A percentile compares a stretch with the other conserved stretches of the same genome.
These are phyloP conservation scores for Elanoides forficatus DNA, from an alignment of 2,113 vertebrate species.

Conservation along the genomic window DNA sequence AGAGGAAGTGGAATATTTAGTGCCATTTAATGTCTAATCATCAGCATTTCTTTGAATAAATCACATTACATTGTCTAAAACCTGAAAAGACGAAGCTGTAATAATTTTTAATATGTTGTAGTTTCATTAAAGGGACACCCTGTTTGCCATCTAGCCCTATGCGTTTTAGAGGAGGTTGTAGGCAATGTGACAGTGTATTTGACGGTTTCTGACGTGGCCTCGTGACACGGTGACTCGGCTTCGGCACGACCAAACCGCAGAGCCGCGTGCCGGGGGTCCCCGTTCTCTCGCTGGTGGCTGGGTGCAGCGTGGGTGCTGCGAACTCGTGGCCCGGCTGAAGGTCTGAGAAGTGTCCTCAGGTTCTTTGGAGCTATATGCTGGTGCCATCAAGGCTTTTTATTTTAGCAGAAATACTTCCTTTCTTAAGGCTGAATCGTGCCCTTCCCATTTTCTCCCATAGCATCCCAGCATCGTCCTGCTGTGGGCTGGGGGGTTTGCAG, in stretches of 20 bases:
- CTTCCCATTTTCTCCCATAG: neutral
- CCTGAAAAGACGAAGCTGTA: conserved; percentile 72
- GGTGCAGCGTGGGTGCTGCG: neutral
- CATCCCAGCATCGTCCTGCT: neutral
- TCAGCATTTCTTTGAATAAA: conserved; percentile 77
- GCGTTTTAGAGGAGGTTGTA: neutral
- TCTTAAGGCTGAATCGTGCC: neutral
- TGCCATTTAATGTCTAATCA: conserved; percentile 77
- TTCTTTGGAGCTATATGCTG: neutral
- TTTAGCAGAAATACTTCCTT: neutral
- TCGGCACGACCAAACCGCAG: accelerated
- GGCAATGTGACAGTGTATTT: neutral
- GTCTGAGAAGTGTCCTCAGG: neutral
- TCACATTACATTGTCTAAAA: conserved; percentile 76
- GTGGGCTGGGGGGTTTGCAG: accelerated
- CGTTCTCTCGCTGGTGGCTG: accelerated
- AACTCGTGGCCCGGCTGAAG: neutral
- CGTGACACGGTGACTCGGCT: neutral
- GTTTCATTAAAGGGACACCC: conserved; percentile 70
- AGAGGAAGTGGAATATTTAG: conserved; percentile 77
- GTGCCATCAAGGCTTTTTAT: neutral
- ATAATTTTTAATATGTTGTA: conserved; percentile 71
- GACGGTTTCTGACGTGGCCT: neutral
- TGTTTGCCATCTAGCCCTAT: conserved; percentile 24
- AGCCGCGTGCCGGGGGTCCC: neutral